phyloP scores from a whole-genome alignment of 2,113 vertebrate species.

The Carlito syrichta region DNA sequence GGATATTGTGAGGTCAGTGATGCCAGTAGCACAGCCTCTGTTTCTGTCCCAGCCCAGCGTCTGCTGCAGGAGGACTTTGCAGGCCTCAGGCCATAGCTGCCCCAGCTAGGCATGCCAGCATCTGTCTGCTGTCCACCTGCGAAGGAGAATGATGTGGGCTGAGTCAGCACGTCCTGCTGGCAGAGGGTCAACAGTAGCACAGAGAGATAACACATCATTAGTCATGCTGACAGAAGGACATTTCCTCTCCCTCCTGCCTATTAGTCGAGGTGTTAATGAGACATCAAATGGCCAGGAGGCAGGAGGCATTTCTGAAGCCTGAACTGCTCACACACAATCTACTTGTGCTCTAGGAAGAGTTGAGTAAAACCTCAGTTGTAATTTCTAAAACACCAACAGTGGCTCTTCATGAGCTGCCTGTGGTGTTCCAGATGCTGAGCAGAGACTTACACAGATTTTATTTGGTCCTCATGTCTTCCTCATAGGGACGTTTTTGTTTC shows the following conservation, averaged over 20 bases:
- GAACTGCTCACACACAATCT: not conserved
- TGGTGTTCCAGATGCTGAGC: accelerated
- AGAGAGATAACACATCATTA: constrained; percentile 18
- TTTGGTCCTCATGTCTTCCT: not conserved
- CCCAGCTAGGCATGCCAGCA: accelerated
- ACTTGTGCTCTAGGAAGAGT: not conserved
- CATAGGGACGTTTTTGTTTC: not conserved
- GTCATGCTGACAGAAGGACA: constrained; percentile 9
- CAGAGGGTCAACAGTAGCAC: constrained; percentile 13
- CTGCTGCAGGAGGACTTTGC: not conserved
- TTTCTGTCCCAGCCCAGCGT: not conserved
- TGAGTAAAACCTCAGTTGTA: not conserved
- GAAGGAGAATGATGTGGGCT: not conserved
- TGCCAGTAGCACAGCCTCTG: not conserved
- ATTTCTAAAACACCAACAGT: not conserved
- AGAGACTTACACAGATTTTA: not conserved
- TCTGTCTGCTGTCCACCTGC: not conserved
- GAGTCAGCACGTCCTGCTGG: constrained; percentile 14
- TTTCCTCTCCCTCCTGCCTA: not conserved
- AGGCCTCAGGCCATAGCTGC: not conserved
- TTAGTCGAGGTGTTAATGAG: constrained; percentile 46
- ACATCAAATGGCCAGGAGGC: constrained; percentile 10
- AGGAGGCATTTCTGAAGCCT: not conserved
- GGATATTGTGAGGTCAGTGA: not conserved
- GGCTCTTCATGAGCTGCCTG: not conserved